Base-by-base conservation (phyloP, 1,140 invertebrate genomes). In the Onthophagus taurus region DNA sequence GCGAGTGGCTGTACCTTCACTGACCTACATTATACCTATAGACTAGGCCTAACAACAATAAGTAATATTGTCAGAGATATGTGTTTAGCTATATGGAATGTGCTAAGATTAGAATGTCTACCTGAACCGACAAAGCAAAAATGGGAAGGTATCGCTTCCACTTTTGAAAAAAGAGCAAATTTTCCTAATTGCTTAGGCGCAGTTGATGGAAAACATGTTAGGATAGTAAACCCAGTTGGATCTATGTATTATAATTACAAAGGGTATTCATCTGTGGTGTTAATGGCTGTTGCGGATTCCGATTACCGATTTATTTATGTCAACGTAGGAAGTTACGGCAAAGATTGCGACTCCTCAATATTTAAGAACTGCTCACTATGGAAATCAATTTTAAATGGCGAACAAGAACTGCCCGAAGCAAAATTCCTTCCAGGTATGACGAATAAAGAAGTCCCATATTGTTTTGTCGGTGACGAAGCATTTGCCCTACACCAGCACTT, bases 131-230 rank as follows among this genome's bases (percentile, higher is more conserved):
- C n/a, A n/a, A n/a, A n/a, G n/a, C n/a, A n/a, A n/a, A n/a, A n/a
- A n/a, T n/a, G n/a, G n/a, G n/a, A n/a, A n/a, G n/a, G n/a, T n/a
- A n/a, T n/a, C n/a, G n/a, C n/a, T n/a, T n/a, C n/a, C n/a, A n/a
- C n/a, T n/a, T n/a, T n/a, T n/a, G n/a, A n/a, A n/a, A n/a, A n/a
- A n/a, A n/a, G n/a, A n/a, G n/a, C n/a, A n/a, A n/a, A n/a, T n/a
- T n/a, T 63, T 26, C 57, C 61, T 13, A 51, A 62, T 42, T 61
- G 58, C 44, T 26, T 62, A 2, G 58, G 54, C 33, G 54, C 61
- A 8, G 44, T 62, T 9, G 61, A 60, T 43, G 65, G 66, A 14
- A 68, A 66, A 41, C n/a, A 63, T 67, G 43, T 50, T 66, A 29
- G 41, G 56, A 47, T 56, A 47, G 52, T 44, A 45, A 45, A n/a